phyloP scores from a whole-genome alignment of 2,113 vertebrate genomes.

The Trachemys scripta region DNA sequence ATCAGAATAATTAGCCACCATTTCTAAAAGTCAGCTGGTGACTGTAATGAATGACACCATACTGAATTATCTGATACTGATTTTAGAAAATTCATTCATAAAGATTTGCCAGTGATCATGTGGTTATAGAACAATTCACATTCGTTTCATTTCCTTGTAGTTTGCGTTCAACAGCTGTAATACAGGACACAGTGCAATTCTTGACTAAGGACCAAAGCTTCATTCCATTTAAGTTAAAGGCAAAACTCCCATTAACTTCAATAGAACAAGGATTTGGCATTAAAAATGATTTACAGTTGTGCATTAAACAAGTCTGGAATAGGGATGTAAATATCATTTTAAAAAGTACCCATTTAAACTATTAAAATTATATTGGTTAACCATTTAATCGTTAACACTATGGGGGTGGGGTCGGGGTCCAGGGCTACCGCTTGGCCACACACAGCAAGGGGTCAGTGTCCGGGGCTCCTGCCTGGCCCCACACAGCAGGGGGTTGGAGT shows the following conservation, averaged over 20 bases:
- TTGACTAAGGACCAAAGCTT: background rate
- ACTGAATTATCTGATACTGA: background rate
- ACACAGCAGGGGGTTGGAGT: no score
- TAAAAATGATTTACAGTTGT: slow-evolving; percentile 21
- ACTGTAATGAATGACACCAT: background rate
- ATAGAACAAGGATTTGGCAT: background rate
- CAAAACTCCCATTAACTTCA: background rate
- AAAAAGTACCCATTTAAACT: no score
- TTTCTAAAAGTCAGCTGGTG: background rate
- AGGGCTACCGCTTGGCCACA: no score
- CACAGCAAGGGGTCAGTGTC: no score
- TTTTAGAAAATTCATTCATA: background rate
- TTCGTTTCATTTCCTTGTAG: rapidly evolving
- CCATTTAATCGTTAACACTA: no score
- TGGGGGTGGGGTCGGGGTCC: no score
- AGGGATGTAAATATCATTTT: background rate
- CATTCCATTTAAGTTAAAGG: background rate
- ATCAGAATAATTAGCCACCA: background rate
- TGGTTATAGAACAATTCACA: rapidly evolving
- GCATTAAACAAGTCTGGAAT: slow-evolving; percentile 10
- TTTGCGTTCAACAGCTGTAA: background rate
- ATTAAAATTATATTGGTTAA: no score
- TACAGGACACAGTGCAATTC: rapidly evolving
- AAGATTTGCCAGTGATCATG: background rate
- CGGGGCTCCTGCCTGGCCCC: no score